Conservation (phyloP, 2,797 vertebrate species). For the Sarcoramphus papa region DNA sequence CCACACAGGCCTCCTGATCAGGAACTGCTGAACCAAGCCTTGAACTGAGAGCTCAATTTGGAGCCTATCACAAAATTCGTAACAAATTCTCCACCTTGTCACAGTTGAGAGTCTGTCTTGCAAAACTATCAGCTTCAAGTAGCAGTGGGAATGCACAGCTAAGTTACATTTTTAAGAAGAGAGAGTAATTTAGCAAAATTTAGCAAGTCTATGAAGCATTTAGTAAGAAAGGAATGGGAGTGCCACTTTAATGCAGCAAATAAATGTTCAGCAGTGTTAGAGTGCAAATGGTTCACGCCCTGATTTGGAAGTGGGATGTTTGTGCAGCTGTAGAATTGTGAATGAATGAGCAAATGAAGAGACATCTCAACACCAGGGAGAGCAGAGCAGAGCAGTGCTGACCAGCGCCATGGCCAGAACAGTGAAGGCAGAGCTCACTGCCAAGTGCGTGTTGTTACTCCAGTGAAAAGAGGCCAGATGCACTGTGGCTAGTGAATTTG, state of each 20-base stretch:
- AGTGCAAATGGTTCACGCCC: background rate
- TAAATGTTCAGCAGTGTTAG: background rate
- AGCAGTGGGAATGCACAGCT: background rate
- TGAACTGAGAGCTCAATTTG: background rate
- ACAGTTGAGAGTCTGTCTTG: background rate
- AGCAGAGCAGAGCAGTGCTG: background rate
- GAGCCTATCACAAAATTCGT: background rate
- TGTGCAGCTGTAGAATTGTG: background rate
- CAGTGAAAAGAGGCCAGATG: background rate
- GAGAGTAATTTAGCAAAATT: background rate
- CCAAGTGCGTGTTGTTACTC: background rate
- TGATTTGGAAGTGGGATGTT: background rate
- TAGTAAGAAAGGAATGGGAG: background rate
- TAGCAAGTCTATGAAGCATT: background rate
- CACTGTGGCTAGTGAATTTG: background rate
- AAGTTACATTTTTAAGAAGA: background rate
- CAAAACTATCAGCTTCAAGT: background rate
- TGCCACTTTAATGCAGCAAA: background rate
- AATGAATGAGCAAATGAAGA: background rate
- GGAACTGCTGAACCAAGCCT: background rate
- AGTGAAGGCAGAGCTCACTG: background rate
- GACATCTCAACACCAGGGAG: background rate
- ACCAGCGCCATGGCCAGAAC: background rate
- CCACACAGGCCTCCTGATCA: background rate
- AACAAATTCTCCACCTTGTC: background rate